These are phyloP conservation scores for Gymnoscopelus microlampas DNA, from an alignment of 2,797 vertebrate genomes.

Conservation along the genomic window DNA sequence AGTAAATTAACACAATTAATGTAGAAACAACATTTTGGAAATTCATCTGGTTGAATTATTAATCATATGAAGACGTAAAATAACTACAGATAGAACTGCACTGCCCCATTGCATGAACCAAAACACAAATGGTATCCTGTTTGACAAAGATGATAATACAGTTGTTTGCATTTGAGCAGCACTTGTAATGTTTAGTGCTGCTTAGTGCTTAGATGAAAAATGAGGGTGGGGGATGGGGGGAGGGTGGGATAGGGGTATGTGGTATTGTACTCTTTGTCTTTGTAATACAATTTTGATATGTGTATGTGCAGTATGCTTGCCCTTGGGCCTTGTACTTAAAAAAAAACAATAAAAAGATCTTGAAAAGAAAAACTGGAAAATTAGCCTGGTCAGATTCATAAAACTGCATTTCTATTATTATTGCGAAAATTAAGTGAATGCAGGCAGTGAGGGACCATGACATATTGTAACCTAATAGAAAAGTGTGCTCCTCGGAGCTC, in stretches of 20 bases:
- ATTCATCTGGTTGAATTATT: constrained; percentile 77
- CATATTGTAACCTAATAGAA: constrained; percentile 53
- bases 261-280: too few species aligned
- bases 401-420: constrained; percentile 54
- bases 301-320: too few species aligned
- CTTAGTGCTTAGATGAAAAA: constrained; percentile 35
- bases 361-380: too few species aligned
- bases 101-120: constrained; percentile 37
- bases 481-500: neutral
- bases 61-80: constrained; percentile 73
- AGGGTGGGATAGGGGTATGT: too few species aligned
- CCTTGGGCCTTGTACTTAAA: too few species aligned
- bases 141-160: constrained; percentile 21
- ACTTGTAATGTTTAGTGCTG: constrained; percentile 21
- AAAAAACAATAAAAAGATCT: too few species aligned
- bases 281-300: too few species aligned
- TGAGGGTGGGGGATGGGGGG: too few species aligned
- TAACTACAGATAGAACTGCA: constrained; percentile 54
- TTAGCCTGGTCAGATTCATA: constrained; percentile 50
- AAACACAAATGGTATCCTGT: constrained; percentile 50
- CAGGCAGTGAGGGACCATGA: constrained; percentile 54
- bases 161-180: constrained; percentile 42
- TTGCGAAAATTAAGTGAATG: constrained; percentile 58
- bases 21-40: constrained; percentile 81
- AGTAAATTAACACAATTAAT: constrained; percentile 71